Conservation (phyloP, 2,113 vertebrate genomes). For the Cynocephalus volans region DNA sequence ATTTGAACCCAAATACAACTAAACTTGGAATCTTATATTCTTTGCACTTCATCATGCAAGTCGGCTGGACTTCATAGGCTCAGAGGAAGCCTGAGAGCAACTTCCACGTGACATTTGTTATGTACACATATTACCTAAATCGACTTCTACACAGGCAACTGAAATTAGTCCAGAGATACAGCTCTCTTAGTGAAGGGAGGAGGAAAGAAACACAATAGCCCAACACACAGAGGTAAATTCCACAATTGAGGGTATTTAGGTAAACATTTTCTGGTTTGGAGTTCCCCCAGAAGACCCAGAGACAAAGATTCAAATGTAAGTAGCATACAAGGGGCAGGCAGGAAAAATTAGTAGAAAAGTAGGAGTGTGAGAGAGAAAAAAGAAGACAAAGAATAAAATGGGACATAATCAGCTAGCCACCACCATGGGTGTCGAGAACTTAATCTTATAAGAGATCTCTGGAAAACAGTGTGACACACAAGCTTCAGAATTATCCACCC, state of each 20-base stretch:
- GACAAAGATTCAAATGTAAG: neutral
- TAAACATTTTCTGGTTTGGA: neutral
- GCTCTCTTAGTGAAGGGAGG: neutral
- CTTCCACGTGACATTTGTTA: neutral
- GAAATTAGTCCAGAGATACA: neutral
- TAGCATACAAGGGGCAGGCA: neutral
- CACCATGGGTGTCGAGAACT: neutral
- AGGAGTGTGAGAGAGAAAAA: neutral
- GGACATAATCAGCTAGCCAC: neutral
- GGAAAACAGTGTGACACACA: neutral
- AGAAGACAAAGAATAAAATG: neutral
- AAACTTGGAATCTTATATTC: neutral
- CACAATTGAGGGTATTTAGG: neutral
- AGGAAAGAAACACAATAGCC: neutral
- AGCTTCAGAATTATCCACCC: neutral
- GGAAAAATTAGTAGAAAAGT: neutral
- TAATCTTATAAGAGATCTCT: neutral
- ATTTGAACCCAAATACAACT: neutral
- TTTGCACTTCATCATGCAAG: neutral
- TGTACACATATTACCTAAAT: neutral
- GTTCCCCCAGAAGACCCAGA: neutral
- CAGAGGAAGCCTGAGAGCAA: neutral
- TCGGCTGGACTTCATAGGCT: neutral
- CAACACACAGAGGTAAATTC: neutral
- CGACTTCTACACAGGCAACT: neutral